Conservation (phyloP, 2,797 vertebrate species). For the Diplodus sargus region DNA sequence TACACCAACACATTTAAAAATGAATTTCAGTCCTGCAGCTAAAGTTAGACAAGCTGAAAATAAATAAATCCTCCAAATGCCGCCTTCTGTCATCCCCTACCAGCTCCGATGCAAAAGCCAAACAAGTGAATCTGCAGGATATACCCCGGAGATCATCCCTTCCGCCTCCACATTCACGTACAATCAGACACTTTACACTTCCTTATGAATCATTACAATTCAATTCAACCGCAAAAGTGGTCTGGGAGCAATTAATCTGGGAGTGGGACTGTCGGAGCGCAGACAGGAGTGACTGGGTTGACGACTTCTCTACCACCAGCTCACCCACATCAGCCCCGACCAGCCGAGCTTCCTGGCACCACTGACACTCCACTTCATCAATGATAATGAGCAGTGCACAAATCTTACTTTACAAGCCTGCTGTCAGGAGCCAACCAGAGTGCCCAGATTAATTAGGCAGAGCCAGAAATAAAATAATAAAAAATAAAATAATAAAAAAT, state of each 20-base stretch:
- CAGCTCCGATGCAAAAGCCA: conserved; percentile 44
- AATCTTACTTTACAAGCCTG: conserved; percentile 84
- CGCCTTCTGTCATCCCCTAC: background rate
- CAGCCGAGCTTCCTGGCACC: conserved; percentile 73
- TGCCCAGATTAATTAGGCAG: conserved; percentile 82
- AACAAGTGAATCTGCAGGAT: conserved; percentile 55
- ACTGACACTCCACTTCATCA: conserved; percentile 83
- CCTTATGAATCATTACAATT: conserved; percentile 81
- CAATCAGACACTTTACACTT: conserved; percentile 74
- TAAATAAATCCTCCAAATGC: conserved; percentile 38
- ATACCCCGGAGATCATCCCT: conserved; percentile 47
- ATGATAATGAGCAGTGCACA: conserved; percentile 83
- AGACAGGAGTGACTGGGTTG: conserved; percentile 75
- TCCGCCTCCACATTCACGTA: conserved; percentile 61
- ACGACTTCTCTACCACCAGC: conserved; percentile 73
- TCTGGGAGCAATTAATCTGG: conserved; percentile 80
- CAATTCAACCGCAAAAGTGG: conserved; percentile 77
- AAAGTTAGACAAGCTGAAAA: conserved; percentile 35
- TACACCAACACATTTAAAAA: conserved; percentile 6
- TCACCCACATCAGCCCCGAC: conserved; percentile 78
- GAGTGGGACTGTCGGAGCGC: conserved; percentile 66
- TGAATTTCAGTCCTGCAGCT: conserved; percentile 15
- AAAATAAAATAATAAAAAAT: conserved; percentile 45
- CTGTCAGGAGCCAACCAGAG: conserved; percentile 82
- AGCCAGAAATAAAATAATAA: conserved; percentile 74